These are phyloP conservation scores for Drosophila lacteicornis DNA, from an alignment of 1,140 invertebrate genomes.

Conservation along the genomic window DNA sequence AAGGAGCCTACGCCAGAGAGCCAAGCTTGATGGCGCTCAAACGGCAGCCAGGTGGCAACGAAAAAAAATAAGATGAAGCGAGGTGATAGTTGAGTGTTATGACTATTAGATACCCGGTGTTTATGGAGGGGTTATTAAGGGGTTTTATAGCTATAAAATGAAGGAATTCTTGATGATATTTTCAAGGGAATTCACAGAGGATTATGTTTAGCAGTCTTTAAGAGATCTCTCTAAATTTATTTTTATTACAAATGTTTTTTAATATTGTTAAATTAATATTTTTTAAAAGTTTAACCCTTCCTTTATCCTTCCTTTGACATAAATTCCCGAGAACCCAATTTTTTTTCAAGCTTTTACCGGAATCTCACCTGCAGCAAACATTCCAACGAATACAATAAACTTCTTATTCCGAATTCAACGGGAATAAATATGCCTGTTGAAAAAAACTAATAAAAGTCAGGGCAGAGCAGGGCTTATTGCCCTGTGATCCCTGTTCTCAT, in stretches of 20 bases:
- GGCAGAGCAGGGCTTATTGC: conserved; percentile 16
- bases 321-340: background rate
- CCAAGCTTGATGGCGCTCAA: conserved; percentile 4
- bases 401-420: background rate
- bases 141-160: background rate
- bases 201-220: background rate
- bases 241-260: too few species aligned
- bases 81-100: too few species aligned
- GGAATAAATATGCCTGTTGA: conserved; percentile 10
- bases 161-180: background rate
- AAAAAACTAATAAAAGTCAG: conserved; percentile 35
- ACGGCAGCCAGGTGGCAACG: conserved; percentile 14
- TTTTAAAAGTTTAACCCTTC: too few species aligned
- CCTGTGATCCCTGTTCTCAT: background rate
- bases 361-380: background rate
- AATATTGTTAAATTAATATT: too few species aligned
- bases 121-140: too few species aligned
- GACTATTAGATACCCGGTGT: conserved; percentile 17
- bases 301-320: background rate
- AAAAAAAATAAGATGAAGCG: background rate
- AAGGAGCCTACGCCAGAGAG: conserved; percentile 38
- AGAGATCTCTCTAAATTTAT: background rate
- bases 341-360: background rate
- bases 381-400: conserved; percentile 1
- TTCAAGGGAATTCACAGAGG: background rate